Conservation (phyloP, 2,113 vertebrate genomes). For the Pelusios castaneus region DNA sequence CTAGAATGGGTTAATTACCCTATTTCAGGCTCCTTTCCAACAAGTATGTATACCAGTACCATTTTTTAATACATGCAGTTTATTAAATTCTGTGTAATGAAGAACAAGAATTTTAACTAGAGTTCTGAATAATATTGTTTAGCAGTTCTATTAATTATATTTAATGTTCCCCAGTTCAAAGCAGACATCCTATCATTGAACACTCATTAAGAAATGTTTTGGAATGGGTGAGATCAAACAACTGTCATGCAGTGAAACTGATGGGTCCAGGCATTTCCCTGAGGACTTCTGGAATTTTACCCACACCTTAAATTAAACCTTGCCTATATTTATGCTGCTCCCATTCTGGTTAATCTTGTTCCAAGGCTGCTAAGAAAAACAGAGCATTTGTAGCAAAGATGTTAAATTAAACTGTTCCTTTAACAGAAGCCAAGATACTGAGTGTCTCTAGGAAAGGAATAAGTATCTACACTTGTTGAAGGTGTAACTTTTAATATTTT, state of each 20-base stretch:
- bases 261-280: neutral
- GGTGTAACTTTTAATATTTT: neutral
- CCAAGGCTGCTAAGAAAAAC: neutral
- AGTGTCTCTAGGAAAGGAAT: rapidly evolving
- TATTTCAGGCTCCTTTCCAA: neutral
- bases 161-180: neutral
- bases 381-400: neutral
- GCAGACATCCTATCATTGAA: neutral
- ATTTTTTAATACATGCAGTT: neutral
- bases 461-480: neutral
- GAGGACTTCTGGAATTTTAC: neutral
- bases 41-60: neutral
- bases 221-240: neutral
- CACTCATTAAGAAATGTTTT: neutral
- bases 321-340: neutral
- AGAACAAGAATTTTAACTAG: neutral
- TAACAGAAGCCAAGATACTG: neutral
- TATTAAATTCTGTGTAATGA: neutral
- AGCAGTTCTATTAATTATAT: neutral
- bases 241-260: rapidly evolving
- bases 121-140: neutral
- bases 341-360: neutral
- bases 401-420: neutral
- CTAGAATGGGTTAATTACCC: neutral
- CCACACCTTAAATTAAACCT: neutral